Conservation (phyloP, 2,888 invertebrate species). For the Tenthredo livida region DNA sequence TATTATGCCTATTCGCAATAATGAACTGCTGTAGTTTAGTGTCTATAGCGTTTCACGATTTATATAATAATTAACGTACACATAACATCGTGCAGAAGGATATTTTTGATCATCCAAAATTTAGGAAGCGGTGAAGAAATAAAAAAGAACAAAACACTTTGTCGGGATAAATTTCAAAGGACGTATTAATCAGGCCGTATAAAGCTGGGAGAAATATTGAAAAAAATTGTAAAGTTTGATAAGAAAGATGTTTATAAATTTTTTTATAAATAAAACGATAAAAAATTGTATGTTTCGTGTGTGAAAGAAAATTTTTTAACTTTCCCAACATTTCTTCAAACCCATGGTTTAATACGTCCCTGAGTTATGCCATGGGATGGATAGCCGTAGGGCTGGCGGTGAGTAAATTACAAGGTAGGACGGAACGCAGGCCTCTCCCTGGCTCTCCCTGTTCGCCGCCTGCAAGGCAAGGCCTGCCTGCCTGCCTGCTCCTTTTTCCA, state of each 20-base stretch:
- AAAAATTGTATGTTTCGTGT: not conserved
- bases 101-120: too few species aligned
- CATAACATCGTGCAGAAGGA: too few species aligned
- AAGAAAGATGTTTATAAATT: too few species aligned
- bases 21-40: not conserved
- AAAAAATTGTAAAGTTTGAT: too few species aligned
- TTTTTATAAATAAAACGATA: too few species aligned
- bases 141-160: too few species aligned
- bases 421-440: conserved; percentile 69
- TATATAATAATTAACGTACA: not conserved
- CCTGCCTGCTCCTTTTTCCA: conserved; percentile 33
- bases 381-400: conserved; percentile 75
- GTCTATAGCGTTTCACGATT: not conserved
- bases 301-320: not conserved
- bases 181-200: too few species aligned
- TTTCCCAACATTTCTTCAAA: not conserved
- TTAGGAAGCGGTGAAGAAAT: too few species aligned
- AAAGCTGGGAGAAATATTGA: too few species aligned
- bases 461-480: conserved; percentile 5
- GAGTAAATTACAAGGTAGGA: conserved; percentile 77
- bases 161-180: too few species aligned
- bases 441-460: conserved; percentile 41
- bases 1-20: not conserved
- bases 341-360: conserved; percentile 59
- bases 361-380: conserved; percentile 74